Evolutionary conservation across 2,888 invertebrate species (phyloP).

Genomic region (Polyommatus icarus): DNA sequence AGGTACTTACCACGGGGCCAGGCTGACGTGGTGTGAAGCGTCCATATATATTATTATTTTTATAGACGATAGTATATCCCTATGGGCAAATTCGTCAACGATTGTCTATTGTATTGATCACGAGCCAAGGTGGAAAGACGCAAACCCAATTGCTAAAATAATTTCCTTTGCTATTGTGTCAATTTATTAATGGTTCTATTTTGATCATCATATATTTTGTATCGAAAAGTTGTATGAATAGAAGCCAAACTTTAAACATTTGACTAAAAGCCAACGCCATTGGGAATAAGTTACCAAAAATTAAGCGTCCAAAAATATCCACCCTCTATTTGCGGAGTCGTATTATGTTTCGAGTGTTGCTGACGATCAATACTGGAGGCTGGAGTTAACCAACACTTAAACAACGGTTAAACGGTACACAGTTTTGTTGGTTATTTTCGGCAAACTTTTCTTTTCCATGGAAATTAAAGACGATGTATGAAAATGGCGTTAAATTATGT

Average conservation of each 20-base stretch:
- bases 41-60: no score
- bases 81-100: no score
- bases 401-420: background rate
- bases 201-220: background rate
- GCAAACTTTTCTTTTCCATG: background rate
- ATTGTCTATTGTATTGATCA: no score
- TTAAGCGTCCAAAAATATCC: conserved; percentile 18
- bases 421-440: background rate
- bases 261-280: background rate
- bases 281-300: conserved; percentile 3
- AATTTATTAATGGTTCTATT: background rate
- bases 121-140: no score
- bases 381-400: background rate
- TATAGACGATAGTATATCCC: no score
- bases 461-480: background rate
- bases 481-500: background rate
- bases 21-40: no score
- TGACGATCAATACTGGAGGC: conserved; percentile 5
- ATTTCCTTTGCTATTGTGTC: background rate
- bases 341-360: background rate
- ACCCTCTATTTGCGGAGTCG: conserved; percentile 14
- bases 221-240: background rate
- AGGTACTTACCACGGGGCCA: no score
- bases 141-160: no score
- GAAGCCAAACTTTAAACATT: background rate